These are phyloP conservation scores for Tetragonula clypearis DNA, from an alignment of 1,140 invertebrate species.

Conservation along the genomic window DNA sequence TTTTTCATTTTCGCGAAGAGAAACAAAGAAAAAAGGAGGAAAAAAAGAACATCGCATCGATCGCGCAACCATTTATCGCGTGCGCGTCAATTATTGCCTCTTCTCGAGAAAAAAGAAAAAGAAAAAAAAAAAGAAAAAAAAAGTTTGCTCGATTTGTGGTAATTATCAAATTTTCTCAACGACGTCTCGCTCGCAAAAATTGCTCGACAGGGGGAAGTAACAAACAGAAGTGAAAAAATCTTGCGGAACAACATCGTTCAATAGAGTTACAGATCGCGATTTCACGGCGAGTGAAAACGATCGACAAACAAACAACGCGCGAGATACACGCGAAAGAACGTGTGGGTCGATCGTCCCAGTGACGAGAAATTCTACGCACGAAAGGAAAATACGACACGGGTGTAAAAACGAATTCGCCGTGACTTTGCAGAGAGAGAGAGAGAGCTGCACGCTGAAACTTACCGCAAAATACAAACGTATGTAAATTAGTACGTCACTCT, in stretches of 20 bases:
- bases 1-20: too few relatives aligned
- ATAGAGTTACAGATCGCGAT: conserved; percentile 11
- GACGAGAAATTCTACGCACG: conserved; percentile 10
- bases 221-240: neutral
- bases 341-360: neutral
- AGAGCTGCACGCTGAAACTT: conserved; percentile 24
- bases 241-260: neutral
- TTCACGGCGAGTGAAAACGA: neutral
- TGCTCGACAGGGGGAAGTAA: neutral
- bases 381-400: neutral
- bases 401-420: neutral
- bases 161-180: conserved; percentile 11
- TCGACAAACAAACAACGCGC: conserved; percentile 48
- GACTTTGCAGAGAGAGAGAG: too few relatives aligned
- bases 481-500: conserved; percentile 32
- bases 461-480: conserved; percentile 46
- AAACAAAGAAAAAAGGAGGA: too few relatives aligned
- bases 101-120: neutral
- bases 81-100: conserved; percentile 20
- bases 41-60: conserved; percentile 4
- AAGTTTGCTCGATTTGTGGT: neutral
- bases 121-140: neutral
- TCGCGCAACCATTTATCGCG: conserved; percentile 29
- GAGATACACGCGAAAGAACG: neutral
- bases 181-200: neutral